Conservation (phyloP, 2,888 invertebrate genomes). For the Calephelis perditalis region DNA sequence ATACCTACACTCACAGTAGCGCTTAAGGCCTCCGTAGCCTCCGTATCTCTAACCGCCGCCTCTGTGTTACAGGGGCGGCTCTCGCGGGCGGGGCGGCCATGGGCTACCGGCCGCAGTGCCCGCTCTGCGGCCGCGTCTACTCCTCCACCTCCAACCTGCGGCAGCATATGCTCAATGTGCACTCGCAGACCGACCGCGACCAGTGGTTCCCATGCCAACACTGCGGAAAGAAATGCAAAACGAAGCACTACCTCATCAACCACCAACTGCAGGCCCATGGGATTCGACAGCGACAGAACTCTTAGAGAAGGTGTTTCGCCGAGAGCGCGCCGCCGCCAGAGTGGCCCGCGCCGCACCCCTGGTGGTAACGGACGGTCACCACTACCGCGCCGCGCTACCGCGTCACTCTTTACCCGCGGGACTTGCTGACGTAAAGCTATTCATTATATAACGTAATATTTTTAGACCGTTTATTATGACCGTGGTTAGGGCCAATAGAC, state of each 20-base stretch:
- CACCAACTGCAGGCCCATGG: slow-evolving; percentile 87
- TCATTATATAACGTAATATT: slow-evolving; percentile 45
- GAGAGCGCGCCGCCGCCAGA: slow-evolving; percentile 43
- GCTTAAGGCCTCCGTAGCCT: slow-evolving; percentile 47
- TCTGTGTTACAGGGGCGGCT: slow-evolving; percentile 83
- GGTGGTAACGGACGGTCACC: slow-evolving; percentile 18
- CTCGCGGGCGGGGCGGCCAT: slow-evolving; percentile 74
- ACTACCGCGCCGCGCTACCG: slow-evolving; percentile 25
- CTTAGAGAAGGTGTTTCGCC: slow-evolving; percentile 66
- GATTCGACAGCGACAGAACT: slow-evolving; percentile 82
- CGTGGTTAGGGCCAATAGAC: slow-evolving; percentile 33
- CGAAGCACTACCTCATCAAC: slow-evolving; percentile 87
- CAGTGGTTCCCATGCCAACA: slow-evolving; percentile 85
- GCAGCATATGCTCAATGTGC: slow-evolving; percentile 87
- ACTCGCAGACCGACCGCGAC: slow-evolving; percentile 83
- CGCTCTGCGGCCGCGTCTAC: slow-evolving; percentile 84
- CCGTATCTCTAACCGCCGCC: slow-evolving; percentile 75
- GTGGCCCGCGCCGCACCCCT: slow-evolving; percentile 36
- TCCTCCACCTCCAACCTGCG: slow-evolving; percentile 85
- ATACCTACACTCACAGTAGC: slow-evolving; percentile 59
- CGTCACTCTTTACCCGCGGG: slow-evolving; percentile 27
- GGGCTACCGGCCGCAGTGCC: slow-evolving; percentile 81
- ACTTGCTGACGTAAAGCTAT: slow-evolving; percentile 29
- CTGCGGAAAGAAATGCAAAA: slow-evolving; percentile 87
- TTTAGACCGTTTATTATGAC: slow-evolving; percentile 55